Base-by-base conservation (phyloP, 2,888 invertebrate species). In the Neoitamus cyanurus region DNA sequence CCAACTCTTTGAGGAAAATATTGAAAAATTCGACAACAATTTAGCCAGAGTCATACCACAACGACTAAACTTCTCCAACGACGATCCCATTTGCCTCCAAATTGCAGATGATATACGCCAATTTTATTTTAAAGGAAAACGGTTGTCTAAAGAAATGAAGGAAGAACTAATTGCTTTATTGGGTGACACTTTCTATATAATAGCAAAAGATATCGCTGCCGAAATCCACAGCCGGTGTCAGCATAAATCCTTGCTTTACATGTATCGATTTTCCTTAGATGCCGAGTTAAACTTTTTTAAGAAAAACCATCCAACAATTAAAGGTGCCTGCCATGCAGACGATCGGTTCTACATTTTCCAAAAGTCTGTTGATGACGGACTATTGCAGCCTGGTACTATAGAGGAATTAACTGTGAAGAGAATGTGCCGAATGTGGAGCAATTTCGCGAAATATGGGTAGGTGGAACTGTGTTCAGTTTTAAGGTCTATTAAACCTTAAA, bases 301-400 rank as follows among this genome's bases (percentile, higher is more conserved):
- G 86, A 91, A 90, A 83, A 90, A 91, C 34, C 90, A 92, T 13
- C 87, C 91, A 0, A 89, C 92, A 0, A 36, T 90, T 0, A 88
- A 90, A 86, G n/a, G n/a, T n/a, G 92, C 93, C 0, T 92, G 93
- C 42, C 94, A 94, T 87, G 93, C 91, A 0, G 94, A 94, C 86
- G 94, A 94, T 0, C 89, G 93, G 0, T 92, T 92, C 9, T 94
- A 94, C 87, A 85, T 94, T 1, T 92, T 94, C 34, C 93, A 92
- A 88, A 88, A 88, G 86, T 85, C 68, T 7, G 58, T 82, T 25
- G 83, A 0, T 86, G 85, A 11, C 13, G 75, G 83, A 0, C 37
- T 87, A 0, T 85, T 88, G 0, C 83, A 87, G 0, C 83, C 86
- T 9, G 86, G 88, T 84, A 83, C 88, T 5, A 85, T 87, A 0